Evolutionary conservation across 2,888 invertebrate species (phyloP), one percentile per base, ranked within the genome.

Genomic region (Agrenia bidenticulata): DNA sequence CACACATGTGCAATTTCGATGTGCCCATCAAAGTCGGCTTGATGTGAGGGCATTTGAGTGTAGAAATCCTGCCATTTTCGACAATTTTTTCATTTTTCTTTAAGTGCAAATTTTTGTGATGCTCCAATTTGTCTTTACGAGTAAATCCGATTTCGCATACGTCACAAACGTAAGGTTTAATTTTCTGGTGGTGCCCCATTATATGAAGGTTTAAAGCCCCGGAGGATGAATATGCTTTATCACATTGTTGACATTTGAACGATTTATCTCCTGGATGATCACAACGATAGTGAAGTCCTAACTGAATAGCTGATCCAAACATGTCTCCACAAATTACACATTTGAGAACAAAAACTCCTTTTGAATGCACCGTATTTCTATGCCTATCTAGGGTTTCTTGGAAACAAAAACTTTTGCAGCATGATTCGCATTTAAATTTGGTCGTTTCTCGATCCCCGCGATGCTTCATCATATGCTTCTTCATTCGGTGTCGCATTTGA

Each of bases 191-290:
- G 2, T 17, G 49, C 1, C 19, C 59, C 2, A 50, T 17, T 1
- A 27, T 45, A 21, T 59, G 59, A 0, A 19, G 1, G 2, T 41
- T 24, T 9, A 59, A 26, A 15, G 59, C 59, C 17, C 17, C 19
- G 15, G 26, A 27, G 21, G 45, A 45, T 2, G 23, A 27, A 23
- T 50, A 59, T n/a, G 59, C 49, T 37, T 59, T 59, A 7, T 50
- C 59, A 50, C 59, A 59, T 1, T 32, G 11, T 19, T 59, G 19
- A 26, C 59, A 59, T 2, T 49, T 21, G 13, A 49, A 59, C 5
- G 24, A 17, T 45, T 45, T 45, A 19, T 15, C 19, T 17, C n/a
- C 19, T 15, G 45, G 45, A 45, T 45, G 45, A 9, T 45, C 19
- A 45, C 9, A 17, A 17, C 19, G 15, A 45, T 45, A 15, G n/a